A percentile compares a stretch with the other conserved stretches of the same genome.
Evolutionary conservation across 2,888 invertebrate genomes (phyloP).

Genomic region (Leuctra nigra): DNA sequence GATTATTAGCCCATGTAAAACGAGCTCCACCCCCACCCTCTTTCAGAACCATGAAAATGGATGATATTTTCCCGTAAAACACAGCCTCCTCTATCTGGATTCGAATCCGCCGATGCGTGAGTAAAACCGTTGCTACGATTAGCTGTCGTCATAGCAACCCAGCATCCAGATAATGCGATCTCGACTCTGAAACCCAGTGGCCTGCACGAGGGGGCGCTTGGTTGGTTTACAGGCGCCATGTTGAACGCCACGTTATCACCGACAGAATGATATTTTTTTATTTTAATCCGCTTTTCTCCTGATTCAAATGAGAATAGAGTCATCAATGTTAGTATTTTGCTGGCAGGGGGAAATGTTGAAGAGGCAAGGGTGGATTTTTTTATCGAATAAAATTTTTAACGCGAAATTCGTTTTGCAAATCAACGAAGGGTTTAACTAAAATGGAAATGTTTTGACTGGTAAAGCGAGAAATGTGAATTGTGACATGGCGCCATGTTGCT

Average conservation of each 20-base stretch:
- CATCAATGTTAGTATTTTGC: conserved; percentile 43
- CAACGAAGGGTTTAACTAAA: conserved; percentile 1
- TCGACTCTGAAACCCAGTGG: conserved; percentile 35
- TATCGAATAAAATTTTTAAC: conserved; percentile 1
- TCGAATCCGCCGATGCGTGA: too few species aligned
- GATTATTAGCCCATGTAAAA: too few species aligned
- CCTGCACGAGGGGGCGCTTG: conserved; percentile 30
- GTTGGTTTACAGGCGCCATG: conserved; percentile 8
- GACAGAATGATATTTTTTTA: conserved; percentile 33
- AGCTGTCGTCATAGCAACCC: conserved; percentile 54
- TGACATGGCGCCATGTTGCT: conserved; percentile 30
- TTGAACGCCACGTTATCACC: conserved; percentile 30
- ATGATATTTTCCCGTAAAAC: too few species aligned
- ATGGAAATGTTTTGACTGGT: conserved; percentile 26
- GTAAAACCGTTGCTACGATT: conserved; percentile 49
- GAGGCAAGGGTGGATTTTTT: not conserved
- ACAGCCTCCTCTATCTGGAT: too few species aligned
- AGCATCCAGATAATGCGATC: conserved; percentile 49
- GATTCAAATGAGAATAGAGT: conserved; percentile 46
- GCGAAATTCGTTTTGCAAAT: conserved; percentile 1
- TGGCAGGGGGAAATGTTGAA: conserved; percentile 34
- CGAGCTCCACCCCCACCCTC: too few species aligned
- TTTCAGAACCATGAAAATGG: too few species aligned
- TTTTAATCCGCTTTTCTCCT: conserved; percentile 44
- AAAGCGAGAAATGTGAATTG: conserved; percentile 13